phyloP scores from a whole-genome alignment of 2,888 invertebrate species.

The Endomychus coccineus region DNA sequence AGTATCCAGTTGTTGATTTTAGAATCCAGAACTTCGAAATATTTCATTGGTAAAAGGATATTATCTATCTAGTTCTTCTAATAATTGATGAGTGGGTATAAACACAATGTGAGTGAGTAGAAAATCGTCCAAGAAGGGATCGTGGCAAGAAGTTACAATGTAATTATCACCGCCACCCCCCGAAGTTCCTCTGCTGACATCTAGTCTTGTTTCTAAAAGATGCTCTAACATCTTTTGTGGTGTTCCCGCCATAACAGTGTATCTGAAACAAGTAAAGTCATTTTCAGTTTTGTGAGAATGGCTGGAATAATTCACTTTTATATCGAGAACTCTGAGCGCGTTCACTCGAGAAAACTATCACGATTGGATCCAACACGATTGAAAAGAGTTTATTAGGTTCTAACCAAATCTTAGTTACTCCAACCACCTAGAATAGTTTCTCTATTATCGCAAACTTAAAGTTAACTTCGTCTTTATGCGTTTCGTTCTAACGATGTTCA shows the following conservation, averaged over 20 bases:
- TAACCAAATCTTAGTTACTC: too few species aligned
- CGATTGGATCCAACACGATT: too few species aligned
- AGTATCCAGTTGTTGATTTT: too few species aligned
- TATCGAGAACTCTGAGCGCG: neutral
- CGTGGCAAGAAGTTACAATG: conserved; percentile 45
- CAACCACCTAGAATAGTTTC: too few species aligned
- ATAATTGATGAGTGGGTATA: conserved; percentile 67
- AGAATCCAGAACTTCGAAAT: too few species aligned
- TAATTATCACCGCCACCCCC: conserved; percentile 43
- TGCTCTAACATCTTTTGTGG: conserved; percentile 83
- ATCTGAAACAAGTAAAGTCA: conserved; percentile 45
- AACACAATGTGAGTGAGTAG: conserved; percentile 76
- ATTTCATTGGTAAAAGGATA: conserved; percentile 71
- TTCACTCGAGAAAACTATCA: too few species aligned
- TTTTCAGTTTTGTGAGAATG: neutral
- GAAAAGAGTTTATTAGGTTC: too few species aligned
- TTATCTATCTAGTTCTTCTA: conserved; percentile 66
- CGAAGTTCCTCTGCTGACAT: conserved; percentile 50
- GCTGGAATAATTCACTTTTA: neutral
- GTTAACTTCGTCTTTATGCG: too few species aligned
- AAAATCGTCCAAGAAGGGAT: conserved; percentile 76
- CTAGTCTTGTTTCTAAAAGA: conserved; percentile 70
- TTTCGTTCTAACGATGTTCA: too few species aligned
- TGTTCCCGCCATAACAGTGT: conserved; percentile 81
- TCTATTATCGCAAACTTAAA: too few species aligned